A percentile compares a stretch with the other conserved stretches of the same genome.
Evolutionary conservation across 2,113 vertebrate genomes (phyloP).

Genomic region (Sterna hirundo): DNA sequence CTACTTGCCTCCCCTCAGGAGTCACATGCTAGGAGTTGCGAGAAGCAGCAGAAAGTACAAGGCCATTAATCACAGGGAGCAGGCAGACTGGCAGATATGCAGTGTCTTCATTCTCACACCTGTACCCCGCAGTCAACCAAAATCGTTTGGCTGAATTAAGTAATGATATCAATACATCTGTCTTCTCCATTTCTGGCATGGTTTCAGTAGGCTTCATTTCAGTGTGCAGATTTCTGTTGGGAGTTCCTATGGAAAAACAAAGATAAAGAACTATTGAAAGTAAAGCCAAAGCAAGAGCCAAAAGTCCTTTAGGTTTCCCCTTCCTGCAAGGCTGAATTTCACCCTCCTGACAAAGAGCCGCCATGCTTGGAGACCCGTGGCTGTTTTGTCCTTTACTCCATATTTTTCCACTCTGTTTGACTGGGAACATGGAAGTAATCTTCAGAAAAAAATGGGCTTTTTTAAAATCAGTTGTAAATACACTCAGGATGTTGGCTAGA

Average conservation of each 20-base stretch:
- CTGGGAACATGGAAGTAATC: neutral
- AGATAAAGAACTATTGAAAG: neutral
- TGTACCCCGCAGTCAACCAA: neutral
- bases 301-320: neutral
- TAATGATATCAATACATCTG: neutral
- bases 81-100: neutral
- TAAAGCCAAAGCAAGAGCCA: neutral
- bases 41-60: neutral
- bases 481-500: neutral
- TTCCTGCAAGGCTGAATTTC: neutral
- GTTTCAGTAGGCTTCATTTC: neutral
- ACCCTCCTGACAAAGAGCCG: neutral
- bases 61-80: neutral
- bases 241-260: neutral
- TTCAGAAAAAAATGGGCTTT: neutral
- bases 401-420: neutral
- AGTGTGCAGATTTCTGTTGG: neutral
- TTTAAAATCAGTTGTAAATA: neutral
- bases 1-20: neutral
- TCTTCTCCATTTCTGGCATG: neutral
- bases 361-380: neutral
- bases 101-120: neutral
- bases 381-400: neutral
- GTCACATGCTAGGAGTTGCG: rapidly evolving
- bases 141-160: neutral